phyloP scores from a whole-genome alignment of 2,113 vertebrate species.

The Actenoides hombroni region DNA sequence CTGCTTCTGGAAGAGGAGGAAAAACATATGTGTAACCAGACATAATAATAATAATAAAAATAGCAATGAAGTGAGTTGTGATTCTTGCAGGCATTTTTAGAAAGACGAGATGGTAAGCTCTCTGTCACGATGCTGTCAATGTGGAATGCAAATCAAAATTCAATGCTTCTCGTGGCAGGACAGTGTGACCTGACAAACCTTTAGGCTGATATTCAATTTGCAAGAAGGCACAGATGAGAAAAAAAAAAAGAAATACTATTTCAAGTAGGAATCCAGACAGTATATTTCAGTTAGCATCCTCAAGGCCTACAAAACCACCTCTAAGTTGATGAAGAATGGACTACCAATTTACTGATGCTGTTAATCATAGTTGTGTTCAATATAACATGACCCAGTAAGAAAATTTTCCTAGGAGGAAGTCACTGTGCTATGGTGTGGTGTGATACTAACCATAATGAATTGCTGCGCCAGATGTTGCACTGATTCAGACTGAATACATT shows the following conservation, averaged over 20 bases:
- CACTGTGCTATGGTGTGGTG: background rate
- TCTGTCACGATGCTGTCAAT: background rate
- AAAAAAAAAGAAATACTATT: background rate
- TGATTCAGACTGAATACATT: background rate
- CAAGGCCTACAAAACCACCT: background rate
- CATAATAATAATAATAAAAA: background rate
- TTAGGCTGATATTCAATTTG: background rate
- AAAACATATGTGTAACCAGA: background rate
- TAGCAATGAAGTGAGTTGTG: background rate
- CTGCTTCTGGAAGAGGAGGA: background rate
- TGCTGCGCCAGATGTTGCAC: background rate
- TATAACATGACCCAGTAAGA: background rate
- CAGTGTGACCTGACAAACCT: slow-evolving; percentile 5
- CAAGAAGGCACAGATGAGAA: background rate
- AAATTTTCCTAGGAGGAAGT: background rate
- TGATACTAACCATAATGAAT: background rate
- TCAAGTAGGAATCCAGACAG: background rate
- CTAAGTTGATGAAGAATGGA: background rate
- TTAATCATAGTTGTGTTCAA: background rate
- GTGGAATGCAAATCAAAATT: background rate
- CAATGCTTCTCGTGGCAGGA: background rate
- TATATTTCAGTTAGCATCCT: background rate
- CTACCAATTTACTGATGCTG: background rate
- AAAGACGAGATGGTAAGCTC: background rate
- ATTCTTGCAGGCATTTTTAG: background rate